Percentiles rank a stretch among this genome's conserved stretches.
Evolutionary conservation across 2,797 vertebrate genomes (phyloP).

Genomic region (Hydrocynus forskahlii): DNA sequence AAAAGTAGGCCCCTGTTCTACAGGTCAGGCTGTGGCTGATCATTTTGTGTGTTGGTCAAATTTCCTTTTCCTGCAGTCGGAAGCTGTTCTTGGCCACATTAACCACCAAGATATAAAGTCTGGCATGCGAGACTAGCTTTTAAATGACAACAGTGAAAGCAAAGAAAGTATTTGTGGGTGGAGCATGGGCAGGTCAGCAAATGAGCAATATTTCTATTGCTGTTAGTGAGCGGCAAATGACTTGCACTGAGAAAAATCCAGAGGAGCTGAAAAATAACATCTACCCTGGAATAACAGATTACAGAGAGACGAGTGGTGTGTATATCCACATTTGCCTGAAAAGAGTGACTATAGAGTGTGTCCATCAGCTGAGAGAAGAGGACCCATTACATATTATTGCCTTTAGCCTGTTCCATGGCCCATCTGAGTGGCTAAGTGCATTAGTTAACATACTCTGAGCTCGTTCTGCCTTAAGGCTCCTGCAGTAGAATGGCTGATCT

Average conservation of each 20-base stretch:
- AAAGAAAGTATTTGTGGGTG: background rate
- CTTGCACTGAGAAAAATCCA: background rate
- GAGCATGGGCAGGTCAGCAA: background rate
- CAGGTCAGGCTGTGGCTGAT: no score
- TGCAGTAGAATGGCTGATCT: constrained; percentile 78
- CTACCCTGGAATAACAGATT: background rate
- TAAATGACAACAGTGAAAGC: no score
- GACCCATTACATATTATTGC: constrained; percentile 43
- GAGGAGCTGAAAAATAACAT: background rate
- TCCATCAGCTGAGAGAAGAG: constrained; percentile 34
- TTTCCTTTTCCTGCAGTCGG: no score
- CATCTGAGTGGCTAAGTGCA: constrained; percentile 57
- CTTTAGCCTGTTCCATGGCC: constrained; percentile 42
- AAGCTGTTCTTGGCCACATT: no score
- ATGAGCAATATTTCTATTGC: constrained; percentile 47
- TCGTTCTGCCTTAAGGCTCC: constrained; percentile 61
- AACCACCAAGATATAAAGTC: no score
- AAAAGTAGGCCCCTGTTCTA: no score
- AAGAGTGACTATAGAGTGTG: constrained; percentile 7
- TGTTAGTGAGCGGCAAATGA: constrained; percentile 37
- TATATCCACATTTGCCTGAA: background rate
- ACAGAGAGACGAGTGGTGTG: background rate
- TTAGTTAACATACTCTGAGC: constrained; percentile 49
- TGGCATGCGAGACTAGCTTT: no score
- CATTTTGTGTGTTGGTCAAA: no score